These are phyloP conservation scores for Troides aeacus DNA, from an alignment of 2,888 invertebrate genomes.

Conservation along the genomic window DNA sequence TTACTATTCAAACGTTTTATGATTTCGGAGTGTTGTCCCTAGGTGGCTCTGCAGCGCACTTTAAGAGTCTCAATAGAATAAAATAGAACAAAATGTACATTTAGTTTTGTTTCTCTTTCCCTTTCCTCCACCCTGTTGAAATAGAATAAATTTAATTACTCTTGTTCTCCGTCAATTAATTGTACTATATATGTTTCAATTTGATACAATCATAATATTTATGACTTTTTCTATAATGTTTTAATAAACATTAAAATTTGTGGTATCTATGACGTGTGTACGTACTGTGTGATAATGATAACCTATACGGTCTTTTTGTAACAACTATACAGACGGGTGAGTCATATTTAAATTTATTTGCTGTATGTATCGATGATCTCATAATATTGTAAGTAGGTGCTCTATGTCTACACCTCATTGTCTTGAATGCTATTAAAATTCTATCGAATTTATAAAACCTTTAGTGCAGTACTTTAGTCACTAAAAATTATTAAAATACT, in stretches of 20 bases:
- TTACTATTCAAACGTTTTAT: constrained; percentile 26
- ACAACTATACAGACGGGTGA: constrained; percentile 72
- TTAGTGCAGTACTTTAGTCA: neutral
- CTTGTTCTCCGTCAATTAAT: constrained; percentile 28
- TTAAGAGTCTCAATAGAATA: constrained; percentile 61
- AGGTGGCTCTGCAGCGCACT: constrained; percentile 63
- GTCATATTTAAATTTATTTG: constrained; percentile 81
- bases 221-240: neutral
- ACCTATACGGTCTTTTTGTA: constrained; percentile 75
- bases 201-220: neutral
- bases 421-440: constrained; percentile 33
- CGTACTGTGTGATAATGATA: constrained; percentile 70
- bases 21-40: constrained; percentile 29
- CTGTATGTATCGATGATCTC: constrained; percentile 79
- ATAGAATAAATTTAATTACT: constrained; percentile 35
- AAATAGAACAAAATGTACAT: constrained; percentile 38
- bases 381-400: constrained; percentile 52
- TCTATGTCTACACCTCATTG: constrained; percentile 38
- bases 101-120: constrained; percentile 64
- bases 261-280: constrained; percentile 45
- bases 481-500: neutral
- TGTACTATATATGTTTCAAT: constrained; percentile 13
- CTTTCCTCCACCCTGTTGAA: constrained; percentile 43
- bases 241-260: constrained; percentile 49
- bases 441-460: constrained; percentile 20